phyloP scores from a whole-genome alignment of 2,797 vertebrate species.

The Vespertilio murinus region DNA sequence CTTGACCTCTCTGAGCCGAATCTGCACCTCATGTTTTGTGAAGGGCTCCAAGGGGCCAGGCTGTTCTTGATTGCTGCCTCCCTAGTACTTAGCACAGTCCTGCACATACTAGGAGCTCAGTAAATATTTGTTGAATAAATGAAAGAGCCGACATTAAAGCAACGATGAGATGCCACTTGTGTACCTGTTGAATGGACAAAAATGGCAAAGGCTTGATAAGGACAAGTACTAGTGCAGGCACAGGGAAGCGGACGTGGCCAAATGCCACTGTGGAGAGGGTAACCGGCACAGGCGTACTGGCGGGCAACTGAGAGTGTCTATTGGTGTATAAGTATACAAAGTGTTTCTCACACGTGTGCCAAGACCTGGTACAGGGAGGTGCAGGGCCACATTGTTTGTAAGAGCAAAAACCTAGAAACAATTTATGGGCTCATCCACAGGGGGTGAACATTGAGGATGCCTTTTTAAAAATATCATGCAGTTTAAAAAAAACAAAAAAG shows the following conservation, averaged over 20 bases:
- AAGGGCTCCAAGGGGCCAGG: neutral
- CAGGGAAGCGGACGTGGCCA: fast-evolving
- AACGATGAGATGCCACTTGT: neutral
- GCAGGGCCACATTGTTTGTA: neutral
- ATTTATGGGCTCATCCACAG: neutral
- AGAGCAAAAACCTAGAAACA: neutral
- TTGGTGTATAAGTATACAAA: neutral
- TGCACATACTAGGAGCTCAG: neutral
- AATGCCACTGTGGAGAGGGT: neutral
- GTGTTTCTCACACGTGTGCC: neutral
- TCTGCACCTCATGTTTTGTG: neutral
- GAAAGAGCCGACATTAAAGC: neutral
- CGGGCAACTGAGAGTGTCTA: fast-evolving
- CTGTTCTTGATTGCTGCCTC: too few species aligned
- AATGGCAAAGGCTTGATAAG: neutral
- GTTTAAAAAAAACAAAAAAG: too few species aligned
- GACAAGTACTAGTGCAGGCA: too few species aligned
- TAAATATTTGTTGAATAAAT: neutral
- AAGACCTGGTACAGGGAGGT: neutral
- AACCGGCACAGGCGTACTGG: fast-evolving
- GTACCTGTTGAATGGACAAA: neutral
- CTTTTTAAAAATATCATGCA: neutral
- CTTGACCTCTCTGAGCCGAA: slow-evolving; percentile 27
- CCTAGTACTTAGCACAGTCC: neutral
- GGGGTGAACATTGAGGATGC: neutral